Evolutionary conservation across 2,797 vertebrate genomes (phyloP), one percentile per base, ranked within the genome.

Genomic region (Pygocentrus nattereri): DNA sequence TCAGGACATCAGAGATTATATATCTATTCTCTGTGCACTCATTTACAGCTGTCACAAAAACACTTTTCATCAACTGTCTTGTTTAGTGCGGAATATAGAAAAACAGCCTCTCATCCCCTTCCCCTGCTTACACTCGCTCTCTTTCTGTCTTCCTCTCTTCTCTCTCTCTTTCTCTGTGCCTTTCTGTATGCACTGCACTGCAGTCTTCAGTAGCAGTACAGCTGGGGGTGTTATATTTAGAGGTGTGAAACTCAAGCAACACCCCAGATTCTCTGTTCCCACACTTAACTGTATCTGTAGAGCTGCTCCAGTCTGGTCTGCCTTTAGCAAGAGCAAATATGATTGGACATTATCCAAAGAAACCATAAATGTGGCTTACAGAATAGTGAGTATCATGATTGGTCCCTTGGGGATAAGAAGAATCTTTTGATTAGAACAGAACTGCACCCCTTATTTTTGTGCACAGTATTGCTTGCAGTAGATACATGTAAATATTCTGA

Each of bases 211-310:
- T 82, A 83, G 79, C 76, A 72, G 81, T 83, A 80, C 85, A 85
- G 81, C 81, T 85, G 85, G 85, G 72, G 82, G 64, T 86, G 85
- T 84, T 88, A 85, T 84, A 84, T 86, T 85, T 84, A 76, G 85
- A 86, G 87, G 81, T 86, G 85, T 82, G 72, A 86, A 86, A 73
- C 71, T 76, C 81, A 82, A 85, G 78, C 85, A 85, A 80, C 85
- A 83, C 79, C 73, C 47, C 81, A 80, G 68, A 79, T 85, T 86
- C 58, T 77, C 56, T 75, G 74, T 78, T 68, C 73, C 73, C 79
- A 83, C 79, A 78, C 64, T 83, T 76, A 38, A 74, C 72, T 70
- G 68, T 79, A 74, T 74, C 47, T 65, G 74, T 41, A 84, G 74
- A 54, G 54, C 27, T 25, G 31, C 15, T 85, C 38, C 44, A 72